Evolutionary conservation across 1,140 invertebrate species (phyloP).

Genomic region (Lordiphosa stackelbergi): DNA sequence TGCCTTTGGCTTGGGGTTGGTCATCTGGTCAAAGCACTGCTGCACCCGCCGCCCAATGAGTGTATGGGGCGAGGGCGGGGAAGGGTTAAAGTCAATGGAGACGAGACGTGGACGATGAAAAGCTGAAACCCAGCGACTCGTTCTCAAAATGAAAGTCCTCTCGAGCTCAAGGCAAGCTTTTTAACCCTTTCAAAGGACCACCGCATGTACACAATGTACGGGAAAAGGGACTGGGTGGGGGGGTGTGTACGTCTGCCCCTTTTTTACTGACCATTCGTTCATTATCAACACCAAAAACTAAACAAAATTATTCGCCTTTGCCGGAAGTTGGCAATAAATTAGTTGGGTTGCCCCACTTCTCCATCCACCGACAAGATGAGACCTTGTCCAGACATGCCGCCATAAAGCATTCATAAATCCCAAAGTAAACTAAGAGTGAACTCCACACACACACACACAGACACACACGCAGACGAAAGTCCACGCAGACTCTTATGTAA

Average conservation of each 20-base stretch:
- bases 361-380: constrained; percentile 23
- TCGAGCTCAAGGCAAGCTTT: constrained; percentile 15
- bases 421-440: constrained; percentile 71
- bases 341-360: constrained; percentile 49
- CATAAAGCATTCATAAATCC: constrained; percentile 76
- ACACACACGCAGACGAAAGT: constrained; percentile 17
- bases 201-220: constrained; percentile 18
- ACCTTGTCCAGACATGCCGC: constrained; percentile 72
- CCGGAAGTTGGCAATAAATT: constrained; percentile 75
- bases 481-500: constrained; percentile 59
- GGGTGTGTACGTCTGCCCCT: constrained; percentile 20
- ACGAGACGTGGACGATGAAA: constrained; percentile 22
- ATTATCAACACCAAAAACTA: constrained; percentile 74
- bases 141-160: constrained; percentile 48
- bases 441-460: constrained; percentile 26
- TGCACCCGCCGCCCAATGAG: constrained; percentile 6
- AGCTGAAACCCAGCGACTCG: constrained; percentile 2
- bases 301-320: constrained; percentile 72
- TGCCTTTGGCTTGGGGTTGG: constrained; percentile 30
- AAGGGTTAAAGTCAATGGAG: constrained; percentile 49
- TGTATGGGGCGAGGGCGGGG: not conserved
- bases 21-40: constrained; percentile 37
- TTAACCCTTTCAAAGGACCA: constrained; percentile 46
- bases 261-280: constrained; percentile 58
- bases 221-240: not conserved